Evolutionary conservation across 1,140 invertebrate species (phyloP).

Genomic region (fruit fly (Drosophila melanogaster)): DNA sequence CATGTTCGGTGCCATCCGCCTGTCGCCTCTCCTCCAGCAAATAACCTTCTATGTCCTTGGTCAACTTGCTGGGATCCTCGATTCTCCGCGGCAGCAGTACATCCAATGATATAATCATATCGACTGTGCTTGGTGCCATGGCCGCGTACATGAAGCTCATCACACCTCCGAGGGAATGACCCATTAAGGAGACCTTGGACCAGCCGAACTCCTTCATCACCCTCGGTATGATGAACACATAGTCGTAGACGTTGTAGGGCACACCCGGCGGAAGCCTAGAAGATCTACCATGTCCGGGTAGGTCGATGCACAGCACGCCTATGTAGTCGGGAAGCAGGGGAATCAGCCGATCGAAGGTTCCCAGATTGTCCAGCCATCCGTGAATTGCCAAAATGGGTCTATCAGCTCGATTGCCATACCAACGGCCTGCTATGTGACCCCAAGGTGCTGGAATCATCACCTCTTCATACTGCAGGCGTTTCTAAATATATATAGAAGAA

Average conservation of each 20-base stretch:
- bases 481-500: background rate
- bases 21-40: conserved; percentile 56
- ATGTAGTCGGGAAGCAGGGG: conserved; percentile 86
- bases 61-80: background rate
- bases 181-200: conserved; percentile 88
- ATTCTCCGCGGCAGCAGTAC: conserved; percentile 84
- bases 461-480: conserved; percentile 84
- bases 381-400: conserved; percentile 89
- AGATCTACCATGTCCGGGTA: conserved; percentile 90
- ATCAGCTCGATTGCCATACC: conserved; percentile 87
- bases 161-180: conserved; percentile 89
- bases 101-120: conserved; percentile 88
- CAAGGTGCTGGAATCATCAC: conserved; percentile 87
- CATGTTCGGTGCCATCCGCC: conserved; percentile 43
- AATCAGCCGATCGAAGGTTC: conserved; percentile 88
- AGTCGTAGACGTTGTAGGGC: conserved; percentile 86
- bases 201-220: conserved; percentile 88
- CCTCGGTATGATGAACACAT: conserved; percentile 85
- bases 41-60: conserved; percentile 26
- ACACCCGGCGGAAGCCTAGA: conserved; percentile 86
- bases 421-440: conserved; percentile 88
- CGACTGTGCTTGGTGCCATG: conserved; percentile 86
- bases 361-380: conserved; percentile 91
- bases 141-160: conserved; percentile 86
- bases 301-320: conserved; percentile 88